Percentiles rank a stretch among this genome's conserved stretches.
These are phyloP conservation scores for Rhodophaea formosa DNA, from an alignment of 2,888 invertebrate genomes.

Conservation along the genomic window DNA sequence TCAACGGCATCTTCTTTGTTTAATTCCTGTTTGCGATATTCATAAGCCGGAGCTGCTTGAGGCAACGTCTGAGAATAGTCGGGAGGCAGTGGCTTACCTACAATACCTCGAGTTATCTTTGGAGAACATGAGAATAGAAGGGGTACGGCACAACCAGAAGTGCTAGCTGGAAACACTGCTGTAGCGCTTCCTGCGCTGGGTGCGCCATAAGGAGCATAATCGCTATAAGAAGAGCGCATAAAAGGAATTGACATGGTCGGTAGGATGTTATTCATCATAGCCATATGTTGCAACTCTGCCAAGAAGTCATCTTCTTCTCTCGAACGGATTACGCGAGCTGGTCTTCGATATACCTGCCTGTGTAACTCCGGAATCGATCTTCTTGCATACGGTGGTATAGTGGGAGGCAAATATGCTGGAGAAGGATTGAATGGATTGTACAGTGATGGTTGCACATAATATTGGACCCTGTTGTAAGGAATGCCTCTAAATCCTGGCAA, in stretches of 20 bases:
- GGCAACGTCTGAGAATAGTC: not conserved
- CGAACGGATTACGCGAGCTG: constrained; percentile 35
- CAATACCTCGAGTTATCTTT: constrained; percentile 38
- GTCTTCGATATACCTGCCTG: constrained; percentile 26
- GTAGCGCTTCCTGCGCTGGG: constrained; percentile 18
- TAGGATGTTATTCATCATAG: constrained; percentile 60
- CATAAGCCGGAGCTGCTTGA: not conserved
- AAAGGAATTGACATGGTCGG: constrained; percentile 63
- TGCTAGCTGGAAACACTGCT: constrained; percentile 36
- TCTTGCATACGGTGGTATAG: constrained; percentile 30
- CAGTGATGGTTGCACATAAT: not conserved
- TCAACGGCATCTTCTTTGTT: not conserved
- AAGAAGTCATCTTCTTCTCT: constrained; percentile 49
- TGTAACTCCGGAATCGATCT: not conserved
- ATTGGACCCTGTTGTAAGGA: constrained; percentile 1
- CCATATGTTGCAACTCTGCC: constrained; percentile 51
- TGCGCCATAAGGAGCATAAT: constrained; percentile 17
- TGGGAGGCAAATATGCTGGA: constrained; percentile 38
- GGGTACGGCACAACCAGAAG: constrained; percentile 41
- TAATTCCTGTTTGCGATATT: not conserved
- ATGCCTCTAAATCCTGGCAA: not conserved
- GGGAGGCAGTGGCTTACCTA: constrained; percentile 17
- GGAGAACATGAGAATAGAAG: constrained; percentile 52
- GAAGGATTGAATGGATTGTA: constrained; percentile 2
- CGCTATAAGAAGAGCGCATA: constrained; percentile 32